Percentiles rank a stretch among this genome's conserved stretches.
Conservation (phyloP, 2,797 vertebrate genomes). For the Denticeps clupeoides region DNA sequence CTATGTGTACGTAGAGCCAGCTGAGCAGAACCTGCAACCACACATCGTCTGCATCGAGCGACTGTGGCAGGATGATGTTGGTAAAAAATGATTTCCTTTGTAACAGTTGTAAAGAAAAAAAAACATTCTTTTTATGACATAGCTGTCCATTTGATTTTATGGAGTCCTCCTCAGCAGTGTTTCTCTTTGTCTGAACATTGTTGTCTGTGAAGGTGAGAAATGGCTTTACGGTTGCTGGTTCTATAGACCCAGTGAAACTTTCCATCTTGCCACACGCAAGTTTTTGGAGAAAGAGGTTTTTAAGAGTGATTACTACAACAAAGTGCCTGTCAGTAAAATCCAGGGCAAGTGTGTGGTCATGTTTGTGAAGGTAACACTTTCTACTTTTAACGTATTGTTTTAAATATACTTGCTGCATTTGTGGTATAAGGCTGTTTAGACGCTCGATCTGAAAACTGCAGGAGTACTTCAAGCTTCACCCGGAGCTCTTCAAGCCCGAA, state of each 20-base stretch:
- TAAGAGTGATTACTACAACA: slow-evolving; percentile 98
- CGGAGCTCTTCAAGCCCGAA: slow-evolving; percentile 84
- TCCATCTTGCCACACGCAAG: slow-evolving; percentile 93
- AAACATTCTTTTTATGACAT: too few species aligned
- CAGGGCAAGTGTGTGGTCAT: slow-evolving; percentile 97
- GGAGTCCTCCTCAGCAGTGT: too few species aligned
- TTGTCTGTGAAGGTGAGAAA: slow-evolving; percentile 71
- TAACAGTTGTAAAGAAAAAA: not conserved
- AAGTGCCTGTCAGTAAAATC: slow-evolving; percentile 94
- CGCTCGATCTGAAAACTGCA: too few species aligned
- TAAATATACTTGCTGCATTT: not conserved
- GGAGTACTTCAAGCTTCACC: slow-evolving; percentile 96
- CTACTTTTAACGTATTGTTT: not conserved
- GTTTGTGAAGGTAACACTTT: slow-evolving; percentile 89
- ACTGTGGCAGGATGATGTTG: slow-evolving; percentile 89
- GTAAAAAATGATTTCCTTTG: slow-evolving; percentile 25
- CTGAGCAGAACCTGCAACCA: slow-evolving; percentile 82
- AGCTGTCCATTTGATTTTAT: too few species aligned
- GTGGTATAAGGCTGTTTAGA: not conserved
- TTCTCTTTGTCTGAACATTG: not conserved
- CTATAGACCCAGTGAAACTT: slow-evolving; percentile 95
- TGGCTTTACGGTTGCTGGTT: slow-evolving; percentile 99
- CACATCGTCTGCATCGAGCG: slow-evolving; percentile 97
- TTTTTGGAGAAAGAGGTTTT: slow-evolving; percentile 98
- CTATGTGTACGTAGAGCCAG: slow-evolving; percentile 92